Conservation (phyloP, 2,797 vertebrate genomes). For the Trachops cirrhosus region DNA sequence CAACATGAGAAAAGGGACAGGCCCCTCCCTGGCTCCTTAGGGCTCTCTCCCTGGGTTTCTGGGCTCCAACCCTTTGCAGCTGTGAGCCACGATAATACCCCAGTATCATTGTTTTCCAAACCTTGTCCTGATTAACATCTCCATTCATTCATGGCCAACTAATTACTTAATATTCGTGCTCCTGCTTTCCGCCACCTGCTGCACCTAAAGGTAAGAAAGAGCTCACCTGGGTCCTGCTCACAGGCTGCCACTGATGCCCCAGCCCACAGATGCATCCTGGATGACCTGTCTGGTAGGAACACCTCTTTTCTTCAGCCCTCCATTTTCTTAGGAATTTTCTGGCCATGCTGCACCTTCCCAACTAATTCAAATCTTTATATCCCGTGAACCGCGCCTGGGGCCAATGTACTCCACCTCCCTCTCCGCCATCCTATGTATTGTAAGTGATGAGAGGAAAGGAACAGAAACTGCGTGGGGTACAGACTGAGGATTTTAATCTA, state of each 20-base stretch:
- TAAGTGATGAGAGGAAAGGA: background rate
- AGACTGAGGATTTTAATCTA: background rate
- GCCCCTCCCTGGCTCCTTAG: background rate
- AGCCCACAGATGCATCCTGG: background rate
- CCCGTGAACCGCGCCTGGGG: background rate
- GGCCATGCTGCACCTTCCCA: background rate
- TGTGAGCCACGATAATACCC: background rate
- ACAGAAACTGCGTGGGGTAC: background rate
- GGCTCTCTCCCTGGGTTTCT: background rate
- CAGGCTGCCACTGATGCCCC: background rate
- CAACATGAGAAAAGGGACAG: background rate
- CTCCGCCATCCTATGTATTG: background rate
- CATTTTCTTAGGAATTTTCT: constrained; percentile 46
- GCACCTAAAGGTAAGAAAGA: background rate
- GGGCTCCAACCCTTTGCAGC: background rate
- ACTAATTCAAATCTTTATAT: background rate
- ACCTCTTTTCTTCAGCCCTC: background rate
- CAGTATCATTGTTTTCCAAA: constrained; percentile 37
- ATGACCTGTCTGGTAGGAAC: background rate
- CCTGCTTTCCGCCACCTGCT: background rate
- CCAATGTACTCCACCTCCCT: background rate
- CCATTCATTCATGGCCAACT: background rate
- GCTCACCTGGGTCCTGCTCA: background rate
- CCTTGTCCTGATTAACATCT: background rate
- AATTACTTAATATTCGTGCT: background rate